Evolutionary conservation across 2,113 vertebrate genomes (phyloP).

Genomic region (Spermophilus dauricus): DNA sequence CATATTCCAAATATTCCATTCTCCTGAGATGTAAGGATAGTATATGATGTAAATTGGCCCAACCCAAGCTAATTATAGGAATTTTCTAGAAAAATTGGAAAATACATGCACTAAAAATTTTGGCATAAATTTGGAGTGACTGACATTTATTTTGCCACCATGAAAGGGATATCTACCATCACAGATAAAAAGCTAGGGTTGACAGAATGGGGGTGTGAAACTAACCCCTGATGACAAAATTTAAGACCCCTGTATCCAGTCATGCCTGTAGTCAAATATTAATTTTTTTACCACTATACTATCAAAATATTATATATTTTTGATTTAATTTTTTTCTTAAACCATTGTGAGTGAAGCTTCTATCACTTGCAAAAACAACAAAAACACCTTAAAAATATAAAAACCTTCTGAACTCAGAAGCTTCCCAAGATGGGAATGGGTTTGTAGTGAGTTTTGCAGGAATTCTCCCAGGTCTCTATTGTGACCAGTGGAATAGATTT

Average conservation of each 20-base stretch:
- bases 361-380: background rate
- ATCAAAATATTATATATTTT: background rate
- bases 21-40: background rate
- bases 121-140: background rate
- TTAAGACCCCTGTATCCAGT: slow-evolving; percentile 31
- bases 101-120: background rate
- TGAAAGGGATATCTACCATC: background rate
- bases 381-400: background rate
- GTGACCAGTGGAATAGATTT: background rate
- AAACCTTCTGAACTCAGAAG: background rate
- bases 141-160: background rate
- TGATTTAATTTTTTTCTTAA: background rate
- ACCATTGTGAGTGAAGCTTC: background rate
- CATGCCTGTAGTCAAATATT: background rate
- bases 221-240: background rate
- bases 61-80: background rate
- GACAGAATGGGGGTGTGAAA: background rate
- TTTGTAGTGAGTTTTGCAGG: background rate
- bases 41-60: background rate
- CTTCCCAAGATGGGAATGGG: background rate
- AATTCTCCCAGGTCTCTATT: background rate
- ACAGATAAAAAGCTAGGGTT: background rate
- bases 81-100: background rate
- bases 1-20: background rate
- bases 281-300: background rate